Conservation (phyloP, 2,113 vertebrate genomes). For the Papio anubis region DNA sequence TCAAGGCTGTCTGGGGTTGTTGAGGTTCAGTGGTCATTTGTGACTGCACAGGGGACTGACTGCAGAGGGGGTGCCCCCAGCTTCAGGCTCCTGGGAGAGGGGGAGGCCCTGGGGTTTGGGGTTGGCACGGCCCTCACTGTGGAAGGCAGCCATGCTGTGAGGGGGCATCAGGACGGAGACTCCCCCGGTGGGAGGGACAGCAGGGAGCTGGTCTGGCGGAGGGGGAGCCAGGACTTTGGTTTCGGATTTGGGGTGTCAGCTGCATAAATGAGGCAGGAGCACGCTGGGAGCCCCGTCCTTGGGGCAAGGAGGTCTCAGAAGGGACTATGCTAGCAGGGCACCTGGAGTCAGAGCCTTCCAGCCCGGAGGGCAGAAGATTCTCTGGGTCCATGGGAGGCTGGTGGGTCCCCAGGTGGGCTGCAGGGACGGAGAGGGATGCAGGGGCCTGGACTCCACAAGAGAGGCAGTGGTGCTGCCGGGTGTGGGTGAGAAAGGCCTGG, state of each 20-base stretch:
- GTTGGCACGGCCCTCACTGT: not conserved
- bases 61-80: not conserved
- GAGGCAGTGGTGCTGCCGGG: not conserved
- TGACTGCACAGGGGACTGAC: accelerated
- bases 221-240: not conserved
- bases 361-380: accelerated
- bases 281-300: not conserved
- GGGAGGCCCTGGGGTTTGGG: not conserved
- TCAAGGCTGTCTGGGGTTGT: accelerated
- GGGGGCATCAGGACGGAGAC: not conserved
- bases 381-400: not conserved
- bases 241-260: not conserved
- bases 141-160: not conserved
- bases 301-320: not conserved
- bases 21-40: accelerated
- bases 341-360: not conserved
- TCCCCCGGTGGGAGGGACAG: not conserved
- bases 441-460: not conserved
- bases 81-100: not conserved
- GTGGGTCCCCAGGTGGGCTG: not conserved
- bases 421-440: not conserved
- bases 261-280: not conserved
- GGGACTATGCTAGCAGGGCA: not conserved
- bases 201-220: not conserved
- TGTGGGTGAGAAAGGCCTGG: not conserved